Conservation (phyloP, 2,113 vertebrate genomes). For the Myotis lucifugus region DNA sequence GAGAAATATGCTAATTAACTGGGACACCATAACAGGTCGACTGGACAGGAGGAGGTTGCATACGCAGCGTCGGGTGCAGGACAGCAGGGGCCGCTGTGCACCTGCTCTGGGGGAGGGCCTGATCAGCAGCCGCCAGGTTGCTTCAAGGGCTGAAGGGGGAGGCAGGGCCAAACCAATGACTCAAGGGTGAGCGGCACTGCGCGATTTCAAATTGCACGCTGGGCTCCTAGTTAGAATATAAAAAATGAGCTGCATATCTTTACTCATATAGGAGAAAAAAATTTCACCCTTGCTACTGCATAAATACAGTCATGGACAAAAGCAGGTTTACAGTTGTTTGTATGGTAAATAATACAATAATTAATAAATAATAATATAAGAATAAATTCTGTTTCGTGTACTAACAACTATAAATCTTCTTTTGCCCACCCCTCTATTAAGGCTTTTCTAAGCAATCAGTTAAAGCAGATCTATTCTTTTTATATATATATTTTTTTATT, state of each 20-base stretch:
- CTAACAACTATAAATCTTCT: background rate
- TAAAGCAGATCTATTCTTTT: background rate
- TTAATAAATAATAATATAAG: background rate
- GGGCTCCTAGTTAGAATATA: background rate
- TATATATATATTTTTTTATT: too few species aligned
- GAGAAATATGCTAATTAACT: too few species aligned
- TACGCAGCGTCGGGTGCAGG: too few species aligned
- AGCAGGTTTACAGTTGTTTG: background rate
- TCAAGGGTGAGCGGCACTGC: too few species aligned
- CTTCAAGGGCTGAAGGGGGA: too few species aligned
- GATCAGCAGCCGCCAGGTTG: too few species aligned
- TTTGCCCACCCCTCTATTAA: background rate
- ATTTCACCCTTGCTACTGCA: background rate
- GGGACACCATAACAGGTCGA: too few species aligned
- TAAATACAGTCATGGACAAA: background rate
- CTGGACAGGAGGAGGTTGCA: too few species aligned
- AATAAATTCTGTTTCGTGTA: background rate
- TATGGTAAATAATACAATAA: background rate
- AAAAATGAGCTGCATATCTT: background rate
- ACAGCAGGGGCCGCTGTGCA: too few species aligned
- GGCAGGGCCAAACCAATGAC: too few species aligned
- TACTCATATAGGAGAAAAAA: background rate
- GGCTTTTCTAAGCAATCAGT: background rate
- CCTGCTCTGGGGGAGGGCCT: too few species aligned
- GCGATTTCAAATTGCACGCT: too few species aligned